Evolutionary conservation across 1,140 invertebrate species (phyloP), one percentile per base, ranked within the genome.

Genomic region (Micrasema minimum): DNA sequence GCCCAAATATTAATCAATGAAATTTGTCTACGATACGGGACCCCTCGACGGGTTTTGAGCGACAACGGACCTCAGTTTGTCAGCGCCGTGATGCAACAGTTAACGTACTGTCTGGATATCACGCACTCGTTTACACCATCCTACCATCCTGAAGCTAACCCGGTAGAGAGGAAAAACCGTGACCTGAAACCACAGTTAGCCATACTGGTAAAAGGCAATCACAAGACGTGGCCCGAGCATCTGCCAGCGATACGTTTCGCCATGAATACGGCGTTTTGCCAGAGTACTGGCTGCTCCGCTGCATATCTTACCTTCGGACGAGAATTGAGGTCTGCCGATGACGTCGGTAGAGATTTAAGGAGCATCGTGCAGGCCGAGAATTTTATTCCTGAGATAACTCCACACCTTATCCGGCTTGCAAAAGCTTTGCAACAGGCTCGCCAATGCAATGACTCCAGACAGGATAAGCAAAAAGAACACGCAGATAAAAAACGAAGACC

Each of bases 31-130:
- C 72, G 80, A 20, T 82, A 78, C 69, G 80, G 81, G 2, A 11
- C 78, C 3, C 77, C 80, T 9, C 31, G 78, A 41, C 23, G 75
- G 16, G 43, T 83, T 2, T 77, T 78, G 12, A 77, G 76, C 18
- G 81, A 83, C 37, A 82, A 81, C 59, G 80, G 80, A 9, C 69
- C 71, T 0, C 80, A 81, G 66, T 82, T 81, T 62, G 69, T 80
- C 5, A 76, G 61, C 20, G 69, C 55, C 10, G 72, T 81, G 4
- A 78, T 80, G 76, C 79, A 82, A 59, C 80, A 82, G 55, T 79
- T 79, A 2, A n/a, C n/a, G n/a, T n/a, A n/a, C n/a, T n/a, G n/a
- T n/a, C n/a, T n/a, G n/a, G n/a, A n/a, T n/a, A n/a, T n/a, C n/a
- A n/a, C n/a, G n/a, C n/a, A n/a, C n/a, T n/a, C n/a, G n/a, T n/a